Base-by-base conservation (phyloP, 2,888 invertebrate species). In the Papilio gigon region DNA sequence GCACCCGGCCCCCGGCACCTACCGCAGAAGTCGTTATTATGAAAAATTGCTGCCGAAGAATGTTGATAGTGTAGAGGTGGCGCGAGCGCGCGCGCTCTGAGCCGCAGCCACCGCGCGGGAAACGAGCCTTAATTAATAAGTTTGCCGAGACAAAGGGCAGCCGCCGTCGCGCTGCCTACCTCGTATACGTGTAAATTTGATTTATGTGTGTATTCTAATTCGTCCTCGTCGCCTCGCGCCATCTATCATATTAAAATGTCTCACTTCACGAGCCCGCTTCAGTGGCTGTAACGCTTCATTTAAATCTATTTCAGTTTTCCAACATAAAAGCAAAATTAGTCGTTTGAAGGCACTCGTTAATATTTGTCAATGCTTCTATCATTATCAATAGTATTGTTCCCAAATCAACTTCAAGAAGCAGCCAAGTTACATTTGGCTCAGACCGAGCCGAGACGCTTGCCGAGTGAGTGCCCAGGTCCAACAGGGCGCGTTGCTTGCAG, bases 31-130 rank as follows among this genome's bases (percentile, higher is more conserved):
- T 73, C 72, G 69, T 76, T 74, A 73, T 35, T 66, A 69, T 77
- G 77, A 78, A 71, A 75, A 75, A 78, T 77, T 66, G 67, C 67
- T 27, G 22, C 14, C 33, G 37, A 33, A 42, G 69, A 60, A 69
- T 69, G 50, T 68, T 59, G 56, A 68, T 53, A 20, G 53, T 20
- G 56, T 8, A 11, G 9, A 42, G 30, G 22, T 33, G 35, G n/a
- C 27, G 25, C 8, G 50, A 44, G 20, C 35, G 25, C 25, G 20
- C n/a, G 25, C 2, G 42, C 63, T 59, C 37, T 47, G 62, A 59
- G 44, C 27, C 27, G 27, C 27, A 17, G n/a, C 30, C 8, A 56
- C 53, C 30, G 27, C 37, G 37, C 35, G 20, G 58, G 62, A 44
- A 68, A 59, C 20, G 17, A 12, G 63, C 9, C 22, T 22, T 64